phyloP scores from a whole-genome alignment of 2,113 vertebrate genomes.

The Lophura nycthemera region DNA sequence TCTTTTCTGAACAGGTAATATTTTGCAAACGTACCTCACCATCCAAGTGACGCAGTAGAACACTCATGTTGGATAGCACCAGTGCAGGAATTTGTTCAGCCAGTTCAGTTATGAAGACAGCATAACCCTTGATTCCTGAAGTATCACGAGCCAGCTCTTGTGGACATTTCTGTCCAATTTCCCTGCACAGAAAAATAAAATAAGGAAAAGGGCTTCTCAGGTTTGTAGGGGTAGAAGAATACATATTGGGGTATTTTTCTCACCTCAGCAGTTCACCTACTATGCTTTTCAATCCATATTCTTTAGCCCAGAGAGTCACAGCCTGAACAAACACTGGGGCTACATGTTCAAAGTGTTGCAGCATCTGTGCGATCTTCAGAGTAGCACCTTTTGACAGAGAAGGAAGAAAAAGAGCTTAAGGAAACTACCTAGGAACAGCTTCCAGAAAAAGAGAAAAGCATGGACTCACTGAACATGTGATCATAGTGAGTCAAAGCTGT shows the following conservation, averaged over 20 bases:
- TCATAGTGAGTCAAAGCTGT: conserved; percentile 87
- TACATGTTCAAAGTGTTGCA: conserved; percentile 95
- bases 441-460: background rate
- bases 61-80: conserved; percentile 90
- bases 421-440: background rate
- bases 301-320: conserved; percentile 87
- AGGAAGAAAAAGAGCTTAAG: conserved; percentile 15
- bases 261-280: conserved; percentile 94
- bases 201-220: background rate
- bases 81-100: conserved; percentile 82
- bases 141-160: conserved; percentile 88
- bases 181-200: conserved; percentile 75
- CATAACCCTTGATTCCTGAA: conserved; percentile 85
- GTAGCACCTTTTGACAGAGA: conserved; percentile 79
- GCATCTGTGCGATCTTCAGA: conserved; percentile 91
- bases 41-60: conserved; percentile 89
- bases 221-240: background rate
- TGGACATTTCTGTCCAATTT: conserved; percentile 91
- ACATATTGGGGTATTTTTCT: background rate
- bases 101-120: conserved; percentile 89
- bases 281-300: conserved; percentile 90
- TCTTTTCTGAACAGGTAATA: background rate
- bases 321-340: conserved; percentile 88
- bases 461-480: conserved; percentile 89
- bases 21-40: conserved; percentile 82